Evolutionary conservation across 2,113 vertebrate species (phyloP).

Genomic region (Sceloporus tristichus): DNA sequence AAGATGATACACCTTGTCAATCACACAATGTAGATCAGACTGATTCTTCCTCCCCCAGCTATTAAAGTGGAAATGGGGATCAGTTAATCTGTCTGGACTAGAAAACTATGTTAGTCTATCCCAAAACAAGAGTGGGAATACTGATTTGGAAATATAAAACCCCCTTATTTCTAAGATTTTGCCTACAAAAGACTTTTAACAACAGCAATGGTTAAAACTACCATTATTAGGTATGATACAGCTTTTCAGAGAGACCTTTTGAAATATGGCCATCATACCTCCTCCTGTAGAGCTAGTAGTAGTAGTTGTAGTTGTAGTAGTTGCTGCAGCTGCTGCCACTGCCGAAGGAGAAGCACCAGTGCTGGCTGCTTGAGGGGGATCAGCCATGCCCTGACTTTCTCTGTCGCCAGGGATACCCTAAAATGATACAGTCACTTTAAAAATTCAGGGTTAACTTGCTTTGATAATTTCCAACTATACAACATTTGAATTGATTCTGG

Average conservation of each 20-base stretch:
- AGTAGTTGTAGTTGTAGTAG: constrained; percentile 60
- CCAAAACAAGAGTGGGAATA: background rate
- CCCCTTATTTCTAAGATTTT: background rate
- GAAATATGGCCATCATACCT: constrained; percentile 70
- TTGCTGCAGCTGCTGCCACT: constrained; percentile 69
- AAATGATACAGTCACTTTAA: constrained; percentile 54
- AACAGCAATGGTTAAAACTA: background rate
- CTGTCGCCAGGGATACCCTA: constrained; percentile 92
- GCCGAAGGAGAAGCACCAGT: constrained; percentile 80
- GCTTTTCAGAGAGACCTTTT: background rate
- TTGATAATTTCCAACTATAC: background rate
- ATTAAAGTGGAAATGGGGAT: background rate
- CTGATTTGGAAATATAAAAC: background rate
- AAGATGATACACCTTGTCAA: background rate
- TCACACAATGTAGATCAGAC: too few species aligned
- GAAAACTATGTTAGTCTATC: background rate
- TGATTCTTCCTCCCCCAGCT: background rate
- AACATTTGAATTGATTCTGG: background rate
- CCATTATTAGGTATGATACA: too few species aligned
- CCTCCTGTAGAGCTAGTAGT: constrained; percentile 79
- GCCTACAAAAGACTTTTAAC: background rate
- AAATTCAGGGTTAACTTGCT: background rate
- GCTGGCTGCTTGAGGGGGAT: constrained; percentile 76
- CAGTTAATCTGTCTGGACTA: background rate
- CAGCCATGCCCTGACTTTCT: constrained; percentile 79